Percentiles rank a stretch among this genome's conserved stretches.
Evolutionary conservation across 2,888 invertebrate species (phyloP).

Genomic region (Allygus modestus): DNA sequence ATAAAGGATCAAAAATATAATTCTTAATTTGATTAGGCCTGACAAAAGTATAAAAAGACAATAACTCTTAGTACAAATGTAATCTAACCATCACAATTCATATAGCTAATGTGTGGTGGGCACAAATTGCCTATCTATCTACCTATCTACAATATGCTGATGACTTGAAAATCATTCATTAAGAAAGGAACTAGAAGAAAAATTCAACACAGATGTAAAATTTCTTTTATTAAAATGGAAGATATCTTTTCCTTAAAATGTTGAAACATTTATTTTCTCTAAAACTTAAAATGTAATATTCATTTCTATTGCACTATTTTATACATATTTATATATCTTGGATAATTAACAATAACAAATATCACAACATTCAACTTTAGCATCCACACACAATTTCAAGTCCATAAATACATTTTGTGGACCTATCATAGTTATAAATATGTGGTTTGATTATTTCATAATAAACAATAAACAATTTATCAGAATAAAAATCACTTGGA

Average conservation of each 20-base stretch:
- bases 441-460: conserved; percentile 7
- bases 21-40: too few species aligned
- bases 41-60: too few species aligned
- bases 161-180: background rate
- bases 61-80: too few species aligned
- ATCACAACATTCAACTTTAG: conserved; percentile 45
- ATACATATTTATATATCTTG: conserved; percentile 51
- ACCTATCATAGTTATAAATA: background rate
- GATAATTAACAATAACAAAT: conserved; percentile 48
- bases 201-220: background rate
- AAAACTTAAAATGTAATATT: conserved; percentile 9
- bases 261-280: conserved; percentile 26
- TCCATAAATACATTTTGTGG: conserved; percentile 23
- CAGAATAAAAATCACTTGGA: background rate
- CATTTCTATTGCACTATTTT: conserved; percentile 48
- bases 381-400: conserved; percentile 5
- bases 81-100: too few species aligned
- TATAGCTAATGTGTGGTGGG: too few species aligned
- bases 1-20: too few species aligned
- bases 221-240: conserved; percentile 52
- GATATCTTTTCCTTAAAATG: conserved; percentile 16
- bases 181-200: background rate
- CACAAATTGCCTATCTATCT: too few species aligned
- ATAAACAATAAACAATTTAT: background rate
- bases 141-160: too few species aligned